Conservation (phyloP, 2,797 vertebrate species). For the Scyliorhinus canicula region DNA sequence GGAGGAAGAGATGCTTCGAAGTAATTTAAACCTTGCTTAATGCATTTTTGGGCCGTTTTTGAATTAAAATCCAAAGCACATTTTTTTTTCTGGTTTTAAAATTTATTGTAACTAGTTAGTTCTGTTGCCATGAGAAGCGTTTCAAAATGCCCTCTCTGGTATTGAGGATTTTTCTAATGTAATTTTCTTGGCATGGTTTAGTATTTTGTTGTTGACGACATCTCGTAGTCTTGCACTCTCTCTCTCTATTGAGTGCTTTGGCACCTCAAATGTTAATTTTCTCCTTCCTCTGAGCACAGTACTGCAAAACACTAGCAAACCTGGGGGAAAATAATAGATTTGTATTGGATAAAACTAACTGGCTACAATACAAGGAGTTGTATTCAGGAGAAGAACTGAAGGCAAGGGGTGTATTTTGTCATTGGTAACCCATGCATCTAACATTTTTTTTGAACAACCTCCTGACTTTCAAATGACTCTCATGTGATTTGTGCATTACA, state of each 20-base stretch:
- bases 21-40: neutral
- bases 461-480: neutral
- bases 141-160: neutral
- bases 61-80: neutral
- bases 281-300: neutral
- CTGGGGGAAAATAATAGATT: neutral
- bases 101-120: too few species aligned
- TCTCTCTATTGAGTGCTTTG: neutral
- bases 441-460: neutral
- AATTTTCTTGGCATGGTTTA: neutral
- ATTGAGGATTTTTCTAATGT: neutral
- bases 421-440: neutral
- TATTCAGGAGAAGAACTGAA: neutral
- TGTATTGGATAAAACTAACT: neutral
- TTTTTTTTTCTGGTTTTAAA: neutral
- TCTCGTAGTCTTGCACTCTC: too few species aligned
- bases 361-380: neutral
- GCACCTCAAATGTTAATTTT: neutral
- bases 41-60: neutral
- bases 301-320: neutral
- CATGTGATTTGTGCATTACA: neutral
- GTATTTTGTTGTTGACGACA: neutral
- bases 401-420: neutral
- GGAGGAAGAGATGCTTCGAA: neutral
- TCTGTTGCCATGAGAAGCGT: too few species aligned